Evolutionary conservation across 1,140 invertebrate species (phyloP).

Genomic region (Polypedilum vanderplanki): DNA sequence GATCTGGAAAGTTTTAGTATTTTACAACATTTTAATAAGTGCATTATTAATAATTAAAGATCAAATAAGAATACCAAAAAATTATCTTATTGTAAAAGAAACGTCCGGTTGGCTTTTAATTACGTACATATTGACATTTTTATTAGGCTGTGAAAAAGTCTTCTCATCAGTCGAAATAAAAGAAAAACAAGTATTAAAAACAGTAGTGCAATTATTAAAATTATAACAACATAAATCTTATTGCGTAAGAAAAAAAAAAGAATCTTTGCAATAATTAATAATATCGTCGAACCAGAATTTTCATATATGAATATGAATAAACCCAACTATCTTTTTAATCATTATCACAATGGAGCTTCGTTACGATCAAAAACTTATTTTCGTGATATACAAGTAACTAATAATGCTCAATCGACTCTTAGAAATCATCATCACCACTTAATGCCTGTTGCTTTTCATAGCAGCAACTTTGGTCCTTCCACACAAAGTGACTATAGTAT

Average conservation of each 20-base stretch:
- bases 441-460: not conserved
- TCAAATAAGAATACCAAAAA: not conserved
- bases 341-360: conserved; percentile 4
- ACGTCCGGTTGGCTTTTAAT: too few species aligned
- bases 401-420: not conserved
- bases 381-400: not conserved
- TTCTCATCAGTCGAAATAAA: not conserved
- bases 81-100: not conserved
- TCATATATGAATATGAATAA: not conserved
- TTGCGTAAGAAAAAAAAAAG: not conserved
- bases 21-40: not conserved
- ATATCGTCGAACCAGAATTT: not conserved
- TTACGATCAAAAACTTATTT: not conserved
- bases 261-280: not conserved
- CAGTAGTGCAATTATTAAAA: conserved; percentile 13
- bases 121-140: too few species aligned
- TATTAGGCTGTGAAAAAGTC: not conserved
- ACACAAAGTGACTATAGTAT: not conserved
- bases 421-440: not conserved
- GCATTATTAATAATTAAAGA: not conserved
- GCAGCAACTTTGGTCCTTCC: not conserved
- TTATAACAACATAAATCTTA: not conserved
- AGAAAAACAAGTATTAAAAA: not conserved
- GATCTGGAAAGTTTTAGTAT: conserved; percentile 10
- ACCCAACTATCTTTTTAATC: not conserved